phyloP scores from a whole-genome alignment of 2,113 vertebrate genomes.

The Cyprinodon variegatus region DNA sequence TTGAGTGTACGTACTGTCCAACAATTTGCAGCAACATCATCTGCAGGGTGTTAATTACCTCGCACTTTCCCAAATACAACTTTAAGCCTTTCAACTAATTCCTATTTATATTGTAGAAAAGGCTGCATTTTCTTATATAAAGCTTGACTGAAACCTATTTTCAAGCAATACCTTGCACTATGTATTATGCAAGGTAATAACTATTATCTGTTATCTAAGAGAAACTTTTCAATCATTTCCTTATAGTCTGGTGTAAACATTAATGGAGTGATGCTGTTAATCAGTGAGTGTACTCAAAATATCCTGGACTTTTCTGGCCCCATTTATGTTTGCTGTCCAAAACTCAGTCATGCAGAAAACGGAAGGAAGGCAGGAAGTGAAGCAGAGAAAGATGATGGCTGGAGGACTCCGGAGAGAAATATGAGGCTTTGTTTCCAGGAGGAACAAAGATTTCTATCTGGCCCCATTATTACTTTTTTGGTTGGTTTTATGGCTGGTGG shows the following conservation, averaged over 20 bases:
- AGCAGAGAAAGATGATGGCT: slow-evolving; percentile 5
- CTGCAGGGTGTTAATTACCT: background rate
- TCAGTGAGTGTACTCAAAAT: slow-evolving; percentile 19
- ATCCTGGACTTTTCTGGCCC: background rate
- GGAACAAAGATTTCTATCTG: slow-evolving; percentile 47
- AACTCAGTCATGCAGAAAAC: slow-evolving; percentile 44
- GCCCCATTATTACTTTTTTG: background rate
- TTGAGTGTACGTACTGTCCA: background rate
- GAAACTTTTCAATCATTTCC: background rate
- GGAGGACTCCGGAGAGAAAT: slow-evolving; percentile 27
- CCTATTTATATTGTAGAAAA: background rate
- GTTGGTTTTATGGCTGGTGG: background rate
- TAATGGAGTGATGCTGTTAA: slow-evolving; percentile 26
- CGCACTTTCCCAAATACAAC: background rate
- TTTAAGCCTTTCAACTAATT: background rate
- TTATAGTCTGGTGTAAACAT: background rate
- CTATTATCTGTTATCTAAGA: background rate
- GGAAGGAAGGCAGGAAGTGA: slow-evolving; percentile 28
- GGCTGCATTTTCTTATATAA: background rate
- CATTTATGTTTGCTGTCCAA: slow-evolving; percentile 42
- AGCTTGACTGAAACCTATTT: background rate
- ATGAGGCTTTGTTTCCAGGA: slow-evolving; percentile 47
- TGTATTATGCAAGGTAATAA: background rate
- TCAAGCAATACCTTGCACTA: background rate
- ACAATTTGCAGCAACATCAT: background rate